Percentiles rank a stretch among this genome's conserved stretches.
These are phyloP conservation scores for Cromileptes altivelis DNA, from an alignment of 2,113 vertebrate genomes.

Conservation along the genomic window DNA sequence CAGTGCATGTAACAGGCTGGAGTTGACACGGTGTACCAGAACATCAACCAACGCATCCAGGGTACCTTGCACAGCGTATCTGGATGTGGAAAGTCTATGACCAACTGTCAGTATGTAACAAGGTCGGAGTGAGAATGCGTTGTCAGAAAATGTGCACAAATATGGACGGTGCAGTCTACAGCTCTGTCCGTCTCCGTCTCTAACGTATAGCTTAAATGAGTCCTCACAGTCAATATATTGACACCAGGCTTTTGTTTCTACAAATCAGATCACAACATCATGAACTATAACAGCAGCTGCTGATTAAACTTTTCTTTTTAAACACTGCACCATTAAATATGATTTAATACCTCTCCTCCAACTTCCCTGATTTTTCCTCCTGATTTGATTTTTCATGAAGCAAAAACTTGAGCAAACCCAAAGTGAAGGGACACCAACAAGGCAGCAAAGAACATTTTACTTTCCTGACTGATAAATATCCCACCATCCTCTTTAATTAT, in stretches of 20 bases:
- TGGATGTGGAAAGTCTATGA: no score
- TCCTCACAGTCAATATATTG: not conserved
- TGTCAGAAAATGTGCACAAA: no score
- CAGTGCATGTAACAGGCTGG: no score
- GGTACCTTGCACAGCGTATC: no score
- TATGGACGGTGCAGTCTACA: no score
- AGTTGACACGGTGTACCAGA: no score
- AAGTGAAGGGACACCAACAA: no score
- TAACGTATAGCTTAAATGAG: no score
- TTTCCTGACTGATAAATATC: not conserved
- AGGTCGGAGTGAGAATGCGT: no score
- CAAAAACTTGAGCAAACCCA: not conserved
- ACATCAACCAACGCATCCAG: no score
- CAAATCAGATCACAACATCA: not conserved
- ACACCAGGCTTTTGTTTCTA: not conserved
- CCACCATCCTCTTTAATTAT: not conserved
- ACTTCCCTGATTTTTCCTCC: not conserved
- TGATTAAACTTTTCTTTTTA: not conserved
- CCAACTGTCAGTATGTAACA: no score
- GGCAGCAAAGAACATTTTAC: not conserved
- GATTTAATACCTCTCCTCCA: not conserved
- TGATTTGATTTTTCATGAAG: not conserved
- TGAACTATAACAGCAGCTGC: not conserved
- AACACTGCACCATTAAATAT: not conserved
- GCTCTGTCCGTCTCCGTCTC: no score